phyloP scores from a whole-genome alignment of 2,888 invertebrate genomes.

The Calliphora vomitoria region DNA sequence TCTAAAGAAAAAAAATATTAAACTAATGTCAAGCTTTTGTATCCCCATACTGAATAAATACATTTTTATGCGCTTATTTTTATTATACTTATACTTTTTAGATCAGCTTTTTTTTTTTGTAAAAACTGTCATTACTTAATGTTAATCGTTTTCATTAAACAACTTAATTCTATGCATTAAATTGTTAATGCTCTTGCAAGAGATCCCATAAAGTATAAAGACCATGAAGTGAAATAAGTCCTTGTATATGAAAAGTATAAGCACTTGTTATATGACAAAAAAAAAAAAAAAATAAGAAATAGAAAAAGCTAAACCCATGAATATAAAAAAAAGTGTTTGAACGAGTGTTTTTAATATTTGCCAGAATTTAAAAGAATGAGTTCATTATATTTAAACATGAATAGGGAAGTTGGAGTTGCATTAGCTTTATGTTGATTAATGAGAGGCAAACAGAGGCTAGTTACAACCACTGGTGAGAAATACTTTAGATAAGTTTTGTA shows the following conservation, averaged over 20 bases:
- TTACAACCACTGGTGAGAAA: too few species aligned
- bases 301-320: slow-evolving; percentile 8
- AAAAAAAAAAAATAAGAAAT: background rate
- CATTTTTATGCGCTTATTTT: background rate
- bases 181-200: slow-evolving; percentile 30
- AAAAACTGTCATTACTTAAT: slow-evolving; percentile 27
- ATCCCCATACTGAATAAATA: background rate
- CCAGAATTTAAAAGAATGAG: background rate
- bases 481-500: too few species aligned
- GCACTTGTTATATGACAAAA: background rate
- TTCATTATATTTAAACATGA: background rate
- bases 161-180: slow-evolving; percentile 45
- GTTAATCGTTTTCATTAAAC: slow-evolving; percentile 17
- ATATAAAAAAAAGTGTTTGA: background rate
- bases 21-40: background rate
- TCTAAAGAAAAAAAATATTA: background rate
- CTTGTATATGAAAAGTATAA: background rate
- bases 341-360: background rate
- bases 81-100: background rate
- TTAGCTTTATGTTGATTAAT: too few species aligned
- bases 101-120: background rate
- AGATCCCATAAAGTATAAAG: background rate
- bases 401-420: background rate
- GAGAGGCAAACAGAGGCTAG: too few species aligned
- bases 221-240: background rate